Evolutionary conservation across 2,888 invertebrate species (phyloP), one percentile per base, ranked within the genome.

Genomic region (Emmelina monodactyla): DNA sequence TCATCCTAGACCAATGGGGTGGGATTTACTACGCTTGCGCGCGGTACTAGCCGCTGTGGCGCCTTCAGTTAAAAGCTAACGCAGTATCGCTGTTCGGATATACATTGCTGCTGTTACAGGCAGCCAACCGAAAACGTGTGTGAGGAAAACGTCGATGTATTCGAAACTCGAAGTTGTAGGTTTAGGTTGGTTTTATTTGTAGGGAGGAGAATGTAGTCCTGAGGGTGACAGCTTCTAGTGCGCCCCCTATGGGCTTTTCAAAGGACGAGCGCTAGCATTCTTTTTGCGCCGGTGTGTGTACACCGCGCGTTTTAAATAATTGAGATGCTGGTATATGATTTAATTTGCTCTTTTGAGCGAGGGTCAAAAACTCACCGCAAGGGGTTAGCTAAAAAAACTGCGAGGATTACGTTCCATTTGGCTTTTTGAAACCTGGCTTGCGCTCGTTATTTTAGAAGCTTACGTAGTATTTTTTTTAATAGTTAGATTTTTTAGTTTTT

Each of bases 1-100:
- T 79, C 78, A 79, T 62, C 65, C 50, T 66, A 70, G 65, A 67
- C 78, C 78, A 79, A 79, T 78, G 53, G 73, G 73, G 70, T 66
- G 63, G 58, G 58, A 58, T 59, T 50, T 48, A 36, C 33, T 43
- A 55, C 78, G 76, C 78, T 68, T 70, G 78, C 78, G 78, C 58
- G 66, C 42, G 51, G n/a, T 45, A 37, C 49, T 59, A 78, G 78
- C 71, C 78, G 53, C 58, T 62, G 61, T 62, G 78, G 69, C 78
- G 78, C 75, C 78, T 45, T 51, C 46, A 48, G 54, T 50, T 45
- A 40, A 39, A 42, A 50, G 42, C 60, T 59, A 51, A 43, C 41
- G 43, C 45, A 41, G 44, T n/a, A n/a, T n/a, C n/a, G 61, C 69
- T 45, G 59, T 46, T 61, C 59, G 49, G 47, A 51, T 58, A 58